Evolutionary conservation across 2,797 vertebrate genomes (phyloP).

Genomic region (Enteromius mattozi): DNA sequence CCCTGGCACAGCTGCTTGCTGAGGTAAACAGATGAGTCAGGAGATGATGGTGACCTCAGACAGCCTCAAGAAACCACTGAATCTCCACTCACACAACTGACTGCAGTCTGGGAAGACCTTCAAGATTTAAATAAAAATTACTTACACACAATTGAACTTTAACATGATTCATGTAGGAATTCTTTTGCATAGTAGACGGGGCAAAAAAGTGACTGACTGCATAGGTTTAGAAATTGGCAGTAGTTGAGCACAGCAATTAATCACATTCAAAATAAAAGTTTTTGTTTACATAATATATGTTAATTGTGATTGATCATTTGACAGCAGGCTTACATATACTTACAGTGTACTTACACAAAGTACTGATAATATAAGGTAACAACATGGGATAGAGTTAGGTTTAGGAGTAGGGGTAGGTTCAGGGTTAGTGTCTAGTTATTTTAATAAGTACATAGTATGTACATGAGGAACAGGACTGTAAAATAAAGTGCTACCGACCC

Average conservation of each 20-base stretch:
- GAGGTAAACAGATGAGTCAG: conserved; percentile 42
- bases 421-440: no score
- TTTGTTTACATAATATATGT: no score
- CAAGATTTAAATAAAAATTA: conserved; percentile 15
- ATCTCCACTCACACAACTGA: neutral
- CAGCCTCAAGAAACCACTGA: neutral
- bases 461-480: no score
- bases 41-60: conserved; percentile 33
- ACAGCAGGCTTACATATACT: no score
- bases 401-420: no score
- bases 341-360: no score
- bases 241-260: neutral
- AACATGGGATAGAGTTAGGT: no score
- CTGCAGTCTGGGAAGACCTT: neutral
- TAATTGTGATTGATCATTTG: no score
- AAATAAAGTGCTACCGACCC: no score
- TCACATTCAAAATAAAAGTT: no score
- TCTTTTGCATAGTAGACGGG: neutral
- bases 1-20: conserved; percentile 15
- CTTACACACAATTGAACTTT: neutral
- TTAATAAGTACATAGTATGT: no score
- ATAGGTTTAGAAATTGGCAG: neutral
- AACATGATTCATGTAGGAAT: conserved; percentile 1
- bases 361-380: no score
- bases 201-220: neutral